Percentiles rank a stretch among this genome's conserved stretches.
Evolutionary conservation across 2,888 invertebrate species (phyloP).

Genomic region (Prionchulus punctatus): DNA sequence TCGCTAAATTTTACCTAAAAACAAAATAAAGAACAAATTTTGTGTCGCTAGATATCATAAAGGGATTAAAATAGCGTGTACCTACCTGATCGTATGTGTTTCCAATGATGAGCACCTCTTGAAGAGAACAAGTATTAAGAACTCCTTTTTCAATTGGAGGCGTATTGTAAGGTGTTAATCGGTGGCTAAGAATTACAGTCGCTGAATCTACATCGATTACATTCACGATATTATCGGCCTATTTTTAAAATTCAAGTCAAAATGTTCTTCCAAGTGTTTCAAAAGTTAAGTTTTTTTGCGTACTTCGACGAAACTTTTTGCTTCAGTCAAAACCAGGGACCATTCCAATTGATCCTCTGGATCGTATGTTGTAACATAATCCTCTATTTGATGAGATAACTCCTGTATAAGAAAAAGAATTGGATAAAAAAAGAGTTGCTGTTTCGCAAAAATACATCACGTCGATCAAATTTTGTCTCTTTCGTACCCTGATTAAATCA

Average conservation of each 20-base stretch:
- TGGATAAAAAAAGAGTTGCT: not conserved
- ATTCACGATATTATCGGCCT: constrained; percentile 68
- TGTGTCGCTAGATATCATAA: too few relatives aligned
- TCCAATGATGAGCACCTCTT: constrained; percentile 84
- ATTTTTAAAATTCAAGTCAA: constrained; percentile 8
- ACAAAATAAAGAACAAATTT: not conserved
- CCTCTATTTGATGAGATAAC: constrained; percentile 77
- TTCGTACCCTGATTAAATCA: constrained; percentile 56
- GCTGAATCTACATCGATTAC: constrained; percentile 70
- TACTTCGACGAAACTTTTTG: constrained; percentile 68
- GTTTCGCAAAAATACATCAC: not conserved
- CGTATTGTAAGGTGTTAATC: constrained; percentile 62
- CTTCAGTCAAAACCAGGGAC: constrained; percentile 81
- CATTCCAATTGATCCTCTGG: constrained; percentile 94
- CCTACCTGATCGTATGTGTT: constrained; percentile 67
- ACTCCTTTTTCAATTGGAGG: constrained; percentile 72
- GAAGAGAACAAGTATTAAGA: constrained; percentile 66
- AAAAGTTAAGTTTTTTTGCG: constrained; percentile 1
- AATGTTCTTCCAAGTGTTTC: not conserved
- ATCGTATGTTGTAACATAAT: constrained; percentile 83
- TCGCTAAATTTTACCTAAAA: constrained; percentile 74
- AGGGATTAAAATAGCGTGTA: not conserved
- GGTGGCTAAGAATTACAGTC: constrained; percentile 67
- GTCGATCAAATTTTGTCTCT: not conserved
- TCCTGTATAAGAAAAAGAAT: constrained; percentile 42